Base-by-base conservation (phyloP, 2,888 invertebrate species). In the Tuta absoluta region DNA sequence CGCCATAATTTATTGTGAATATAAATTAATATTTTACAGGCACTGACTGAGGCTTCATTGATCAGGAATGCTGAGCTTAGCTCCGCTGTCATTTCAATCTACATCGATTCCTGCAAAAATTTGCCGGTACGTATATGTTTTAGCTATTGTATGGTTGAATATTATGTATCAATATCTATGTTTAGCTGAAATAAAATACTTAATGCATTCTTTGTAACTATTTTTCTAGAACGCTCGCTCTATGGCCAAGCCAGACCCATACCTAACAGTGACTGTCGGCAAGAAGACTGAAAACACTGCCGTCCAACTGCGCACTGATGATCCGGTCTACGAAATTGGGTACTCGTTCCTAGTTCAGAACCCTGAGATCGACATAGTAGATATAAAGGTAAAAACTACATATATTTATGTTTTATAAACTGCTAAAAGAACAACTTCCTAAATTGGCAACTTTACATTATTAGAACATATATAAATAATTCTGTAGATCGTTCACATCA, bases 321-420 rank as follows among this genome's bases (percentile, higher is more conserved):
- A 97, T 78, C 99, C 99, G 0, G 96, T 98, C 62, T 99, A 96
- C 95, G 98, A 99, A 87, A 96, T 98, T 82, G 98, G 98, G 8
- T 98, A 98, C 86, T 95, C 97, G 1, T 98, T 98, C 91, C 93
- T 99, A 48, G 96, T 99, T 2, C 94, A 95, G 71, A 97, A 99
- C 91, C 98, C 98, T 0, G 96, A 98, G 80, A 95, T 96, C 33
- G 97, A 98, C 79, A 94, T 95, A 14, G 82, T 99, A 19, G 95
- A 96, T 71, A 89, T 99, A 33, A 96, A 96, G 93, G 96, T 97
- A 75, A 73, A 62, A 8, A n/a, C n/a, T n/a, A n/a, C n/a, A n/a
- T n/a, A n/a, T n/a, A n/a, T n/a, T n/a, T n/a, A 8, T 17, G 11
- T n/a, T 38, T 65, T 28, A 77, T 95, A 95, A 94, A 95, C 84